A percentile compares a stretch with the other conserved stretches of the same genome.
Conservation (phyloP, 2,797 vertebrate species). For the Ceyx erithaca region DNA sequence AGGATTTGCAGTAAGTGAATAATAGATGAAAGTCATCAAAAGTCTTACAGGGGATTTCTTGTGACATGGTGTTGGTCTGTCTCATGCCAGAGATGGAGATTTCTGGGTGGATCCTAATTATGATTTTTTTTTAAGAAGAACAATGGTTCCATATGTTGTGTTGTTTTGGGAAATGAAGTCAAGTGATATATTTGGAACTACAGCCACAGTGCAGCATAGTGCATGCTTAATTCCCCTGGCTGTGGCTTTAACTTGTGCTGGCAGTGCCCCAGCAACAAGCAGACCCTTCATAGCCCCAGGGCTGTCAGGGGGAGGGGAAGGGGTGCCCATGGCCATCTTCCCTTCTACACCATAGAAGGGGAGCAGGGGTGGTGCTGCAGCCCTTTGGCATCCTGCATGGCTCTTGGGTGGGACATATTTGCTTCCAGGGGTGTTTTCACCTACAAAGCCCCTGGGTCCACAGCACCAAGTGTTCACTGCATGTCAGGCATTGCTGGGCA, state of each 20-base stretch:
- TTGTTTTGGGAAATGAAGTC: not conserved
- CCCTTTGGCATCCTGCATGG: not conserved
- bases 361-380: not conserved
- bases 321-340: not conserved
- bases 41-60: slow-evolving; percentile 56
- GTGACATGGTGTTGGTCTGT: not conserved
- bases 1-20: slow-evolving; percentile 50
- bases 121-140: not conserved
- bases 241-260: not conserved
- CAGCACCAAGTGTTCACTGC: not conserved
- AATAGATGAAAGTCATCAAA: slow-evolving; percentile 47
- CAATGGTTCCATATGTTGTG: not conserved
- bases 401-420: not conserved
- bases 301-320: not conserved
- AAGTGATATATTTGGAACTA: not conserved
- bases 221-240: not conserved
- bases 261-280: rapidly evolving
- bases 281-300: not conserved
- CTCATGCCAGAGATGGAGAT: not conserved
- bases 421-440: not conserved
- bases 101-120: not conserved
- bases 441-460: not conserved
- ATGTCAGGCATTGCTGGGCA: not conserved
- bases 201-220: not conserved
- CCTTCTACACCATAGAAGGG: not conserved